These are phyloP conservation scores for Cantharis flavilabris DNA, from an alignment of 2,888 invertebrate genomes.

Conservation along the genomic window DNA sequence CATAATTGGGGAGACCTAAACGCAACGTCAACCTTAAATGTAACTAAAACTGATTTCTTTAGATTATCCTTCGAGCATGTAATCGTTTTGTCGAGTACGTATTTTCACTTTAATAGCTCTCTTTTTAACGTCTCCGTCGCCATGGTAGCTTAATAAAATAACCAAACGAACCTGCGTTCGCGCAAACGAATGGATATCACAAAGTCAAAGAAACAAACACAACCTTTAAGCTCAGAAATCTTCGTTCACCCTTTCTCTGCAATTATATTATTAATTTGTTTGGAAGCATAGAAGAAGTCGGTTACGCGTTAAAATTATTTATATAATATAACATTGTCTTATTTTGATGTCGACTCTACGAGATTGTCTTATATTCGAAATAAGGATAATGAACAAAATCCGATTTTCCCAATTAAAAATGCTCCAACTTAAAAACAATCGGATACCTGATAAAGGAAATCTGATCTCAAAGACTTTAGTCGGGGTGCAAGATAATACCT, in stretches of 20 bases:
- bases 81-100: conserved; percentile 37
- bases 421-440: conserved; percentile 42
- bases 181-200: conserved; percentile 15
- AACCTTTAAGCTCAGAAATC: conserved; percentile 41
- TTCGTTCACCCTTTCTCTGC: conserved; percentile 41
- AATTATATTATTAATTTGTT: conserved; percentile 36
- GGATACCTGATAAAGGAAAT: conserved; percentile 38
- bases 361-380: conserved; percentile 47
- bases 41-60: conserved; percentile 45
- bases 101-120: conserved; percentile 36
- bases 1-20: conserved; percentile 8
- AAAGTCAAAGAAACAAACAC: conserved; percentile 33
- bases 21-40: conserved; percentile 1
- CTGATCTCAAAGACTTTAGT: conserved; percentile 21
- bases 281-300: conserved; percentile 39
- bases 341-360: conserved; percentile 41
- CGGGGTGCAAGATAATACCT: conserved; percentile 14
- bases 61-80: conserved; percentile 47
- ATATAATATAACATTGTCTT: conserved; percentile 43
- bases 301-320: conserved; percentile 49
- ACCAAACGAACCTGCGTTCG: conserved; percentile 32
- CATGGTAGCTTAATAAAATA: conserved; percentile 45
- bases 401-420: conserved; percentile 60
- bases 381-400: conserved; percentile 57
- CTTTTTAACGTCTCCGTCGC: conserved; percentile 32